phyloP scores from a whole-genome alignment of 2,797 vertebrate species.

The Schizopygopsis pylzovi region DNA sequence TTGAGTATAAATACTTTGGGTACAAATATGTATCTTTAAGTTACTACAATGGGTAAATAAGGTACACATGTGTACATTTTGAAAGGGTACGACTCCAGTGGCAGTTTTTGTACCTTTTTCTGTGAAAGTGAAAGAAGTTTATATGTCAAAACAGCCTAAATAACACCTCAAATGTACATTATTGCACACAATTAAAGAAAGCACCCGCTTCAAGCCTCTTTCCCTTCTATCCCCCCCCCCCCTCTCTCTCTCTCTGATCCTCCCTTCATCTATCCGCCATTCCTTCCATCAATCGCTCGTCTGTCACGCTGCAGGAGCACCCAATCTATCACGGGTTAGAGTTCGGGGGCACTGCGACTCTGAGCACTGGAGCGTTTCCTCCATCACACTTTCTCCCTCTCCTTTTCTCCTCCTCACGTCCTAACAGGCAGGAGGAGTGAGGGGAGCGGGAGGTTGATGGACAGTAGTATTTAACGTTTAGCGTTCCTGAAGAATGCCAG shows the following conservation, averaged over 20 bases:
- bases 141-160: not conserved
- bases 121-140: not conserved
- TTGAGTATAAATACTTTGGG: not conserved
- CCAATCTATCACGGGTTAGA: conserved; percentile 83
- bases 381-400: conserved; percentile 38
- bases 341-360: conserved; percentile 64
- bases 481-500: conserved; percentile 42
- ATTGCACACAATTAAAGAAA: conserved; percentile 7
- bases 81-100: not conserved
- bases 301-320: conserved; percentile 81
- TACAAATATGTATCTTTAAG: not conserved
- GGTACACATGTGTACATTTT: not conserved
- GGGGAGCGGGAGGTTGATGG: conserved; percentile 37
- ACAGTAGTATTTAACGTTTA: conserved; percentile 41
- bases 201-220: conserved; percentile 4
- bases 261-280: conserved; percentile 77
- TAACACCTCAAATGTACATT: not conserved
- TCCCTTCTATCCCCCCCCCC: not conserved
- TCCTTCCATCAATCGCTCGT: conserved; percentile 78
- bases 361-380: conserved; percentile 45
- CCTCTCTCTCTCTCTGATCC: conserved; percentile 56
- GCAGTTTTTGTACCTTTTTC: not conserved
- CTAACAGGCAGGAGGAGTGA: conserved; percentile 38
- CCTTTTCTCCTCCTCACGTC: conserved; percentile 17
- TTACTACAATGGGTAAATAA: not conserved